Evolutionary conservation across 1,140 invertebrate species (phyloP), one percentile per base, ranked within the genome.

Genomic region (Bilobella aurantiaca): DNA sequence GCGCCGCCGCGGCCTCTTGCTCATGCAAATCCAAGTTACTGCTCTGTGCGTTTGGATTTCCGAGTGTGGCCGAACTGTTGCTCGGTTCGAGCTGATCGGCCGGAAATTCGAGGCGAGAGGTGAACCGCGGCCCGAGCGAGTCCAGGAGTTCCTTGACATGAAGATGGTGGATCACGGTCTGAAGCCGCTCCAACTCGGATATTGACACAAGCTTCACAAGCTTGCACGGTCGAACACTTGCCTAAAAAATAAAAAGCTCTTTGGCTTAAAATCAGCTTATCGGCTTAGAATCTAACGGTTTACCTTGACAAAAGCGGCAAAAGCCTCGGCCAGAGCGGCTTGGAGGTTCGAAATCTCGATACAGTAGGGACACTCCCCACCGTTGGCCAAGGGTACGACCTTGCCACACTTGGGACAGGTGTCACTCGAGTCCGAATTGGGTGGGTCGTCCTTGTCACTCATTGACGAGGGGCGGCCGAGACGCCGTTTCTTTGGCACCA

Each of bases 121-220:
- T 21, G 71, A 69, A 61, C 69, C 70, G 61, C 73, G 75, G 62
- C 75, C 77, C 64, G 72, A 75, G 23, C 64, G 69, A 53, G 64
- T 73, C 71, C 0, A 70, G 62, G 0, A 70, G 23, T 58, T 75
- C 76, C 58, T 78, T 77, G 1, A 79, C 70, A 46, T 80, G 77
- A 32, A 78, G 77, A 59, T 79, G 77, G 67, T 83, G 80, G 3
- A 86, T 74, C 1, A 85, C 76, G 57, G 73, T 77, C 58, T 81
- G 75, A 8, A 80, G 79, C n/a, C 84, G 75, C 74, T 86, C 83
- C 58, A 84, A 70, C 62, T 83, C 81, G 1, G 75, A 75, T 1
- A 81, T 56, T 47, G 73, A 78, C 1, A 80, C 76, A 12, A 82
- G 75, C 64, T 75, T 74, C 23, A 75, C 74, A 25, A 80, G 65